These are phyloP conservation scores for Poecilia latipinna DNA, from an alignment of 2,113 vertebrate species.

Conservation along the genomic window DNA sequence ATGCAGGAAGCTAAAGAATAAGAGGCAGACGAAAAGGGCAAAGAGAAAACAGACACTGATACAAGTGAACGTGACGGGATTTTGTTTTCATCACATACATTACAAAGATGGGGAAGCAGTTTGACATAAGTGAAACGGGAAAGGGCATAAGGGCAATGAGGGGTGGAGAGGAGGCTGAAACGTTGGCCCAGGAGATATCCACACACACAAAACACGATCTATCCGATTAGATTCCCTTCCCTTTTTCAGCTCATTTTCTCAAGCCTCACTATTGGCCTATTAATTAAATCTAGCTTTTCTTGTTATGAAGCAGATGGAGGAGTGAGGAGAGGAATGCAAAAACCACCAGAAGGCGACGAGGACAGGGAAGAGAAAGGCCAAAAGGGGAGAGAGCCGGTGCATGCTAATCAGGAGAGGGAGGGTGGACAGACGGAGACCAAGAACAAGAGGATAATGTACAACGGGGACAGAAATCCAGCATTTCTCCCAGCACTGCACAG, in stretches of 20 bases:
- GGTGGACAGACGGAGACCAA: not conserved
- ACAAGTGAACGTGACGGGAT: not conserved
- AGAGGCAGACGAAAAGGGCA: no score
- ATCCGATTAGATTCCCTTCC: slow-evolving; percentile 52
- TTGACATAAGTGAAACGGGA: slow-evolving; percentile 4
- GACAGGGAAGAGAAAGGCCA: slow-evolving; percentile 40
- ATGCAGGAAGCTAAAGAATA: not conserved
- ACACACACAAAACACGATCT: slow-evolving; percentile 19
- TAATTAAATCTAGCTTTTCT: slow-evolving; percentile 67
- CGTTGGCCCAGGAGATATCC: not conserved
- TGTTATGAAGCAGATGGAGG: slow-evolving; percentile 64
- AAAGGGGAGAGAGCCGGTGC: slow-evolving; percentile 16
- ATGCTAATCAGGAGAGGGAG: slow-evolving; percentile 2
- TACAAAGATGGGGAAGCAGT: not conserved
- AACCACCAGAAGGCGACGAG: slow-evolving; percentile 57
- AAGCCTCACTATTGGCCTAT: slow-evolving; percentile 49
- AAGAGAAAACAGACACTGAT: not conserved
- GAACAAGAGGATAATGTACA: not conserved
- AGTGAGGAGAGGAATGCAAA: slow-evolving; percentile 55
- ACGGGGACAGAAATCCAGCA: not conserved
- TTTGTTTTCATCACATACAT: not conserved
- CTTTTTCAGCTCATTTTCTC: slow-evolving; percentile 33
- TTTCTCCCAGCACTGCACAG: not conserved
- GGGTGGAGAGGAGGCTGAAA: slow-evolving; percentile 8
- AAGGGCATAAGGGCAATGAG: not conserved